Evolutionary conservation across 2,888 invertebrate species (phyloP), one percentile per base, ranked within the genome.

Genomic region (Lasioglossum zephyrum): DNA sequence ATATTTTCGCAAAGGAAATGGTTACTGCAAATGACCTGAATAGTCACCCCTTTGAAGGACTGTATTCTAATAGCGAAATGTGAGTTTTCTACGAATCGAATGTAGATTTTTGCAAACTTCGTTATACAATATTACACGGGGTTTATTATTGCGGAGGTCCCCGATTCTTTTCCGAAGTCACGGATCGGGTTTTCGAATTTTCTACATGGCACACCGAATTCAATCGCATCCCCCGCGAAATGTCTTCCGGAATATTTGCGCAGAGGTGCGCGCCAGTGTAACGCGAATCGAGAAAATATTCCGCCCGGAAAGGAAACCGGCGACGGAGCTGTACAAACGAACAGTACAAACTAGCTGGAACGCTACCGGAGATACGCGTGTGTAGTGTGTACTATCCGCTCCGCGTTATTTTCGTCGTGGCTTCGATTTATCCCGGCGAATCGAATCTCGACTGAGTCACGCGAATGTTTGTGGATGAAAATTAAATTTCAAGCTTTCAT

Each of bases 251-350:
- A 41, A 75, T 82, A 73, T 85, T 85, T 79, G 26, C 47, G 31
- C 72, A 74, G n/a, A 73, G 47, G 82, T 36, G 63, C 22, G 53
- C 74, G 47, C 47, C n/a, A 4, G n/a, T 22, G n/a, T 31, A 69
- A 41, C 73, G 53, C 79, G 73, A 83, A 83, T 81, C 77, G 77
- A 60, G 81, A 53, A 75, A 86, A 88, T 84, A 80, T 81, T 82
- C 82, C 72, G 78, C 79, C 78, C 75, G 86, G 69, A 81, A 75
- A 41, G 75, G 72, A 47, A 88, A 86, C 81, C 60, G 84, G 76
- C n/a, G 57, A 18, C 77, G 26, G 39, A 39, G 69, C 22, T 69
- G 26, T 39, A 47, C 39, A 49, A n/a, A 49, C 60, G 66, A 39
- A 22, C 13, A n/a, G 39, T 73, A 39, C 39, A 69, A 77, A 47